Evolutionary conservation across 2,113 vertebrate genomes (phyloP), one percentile per base, ranked within the genome.

Genomic region (Perognathus longimembris): DNA sequence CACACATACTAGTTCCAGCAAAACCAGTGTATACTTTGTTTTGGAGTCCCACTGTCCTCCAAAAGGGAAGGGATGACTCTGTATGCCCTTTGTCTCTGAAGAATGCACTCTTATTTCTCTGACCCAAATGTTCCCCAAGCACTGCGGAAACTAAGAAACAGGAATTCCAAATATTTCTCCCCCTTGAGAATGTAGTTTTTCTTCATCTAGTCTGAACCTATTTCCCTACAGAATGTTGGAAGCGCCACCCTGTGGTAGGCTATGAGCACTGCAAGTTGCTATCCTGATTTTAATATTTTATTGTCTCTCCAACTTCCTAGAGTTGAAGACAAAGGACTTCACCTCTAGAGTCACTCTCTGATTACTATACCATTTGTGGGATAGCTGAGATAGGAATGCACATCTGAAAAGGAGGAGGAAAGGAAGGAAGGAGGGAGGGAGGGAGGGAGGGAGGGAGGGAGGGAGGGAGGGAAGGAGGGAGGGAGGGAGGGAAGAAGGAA

Each of bases 41-140:
- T 36, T 73, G 32, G 28, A 15, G 26, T 38, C 24, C 40, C 11
- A 8, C 14, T 3, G 50, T 69, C 84, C 81, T 71, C 28, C 30
- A 69, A 54, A 67, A 9, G 28, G 63, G 24, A 84, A 32, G 34
- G 6, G 12, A 61, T 24, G 74, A 24, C 5, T 81, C 50, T 45
- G 20, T 28, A 24, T 71, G 42, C 24, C 8, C 34, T 74, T 77
- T 74, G 32, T 32, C 70, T 92, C n/a, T 71, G 79, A 93, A 77
- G 7, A 70, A 61, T 54, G 79, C 38, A 70, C 34, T 77, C 63
- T 77, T 73, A 61, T 66, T 88, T 85, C 89, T 77, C 38, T 86
- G 18, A 76, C 30, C 24, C 70, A 80, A 5, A 76, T 85, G 34
- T 57, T n/a, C 21, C 67, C 75, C 59, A 81, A 59, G 26, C 40